Conservation (phyloP, 1,140 invertebrate genomes). For the Dolichoris vasculosae region DNA sequence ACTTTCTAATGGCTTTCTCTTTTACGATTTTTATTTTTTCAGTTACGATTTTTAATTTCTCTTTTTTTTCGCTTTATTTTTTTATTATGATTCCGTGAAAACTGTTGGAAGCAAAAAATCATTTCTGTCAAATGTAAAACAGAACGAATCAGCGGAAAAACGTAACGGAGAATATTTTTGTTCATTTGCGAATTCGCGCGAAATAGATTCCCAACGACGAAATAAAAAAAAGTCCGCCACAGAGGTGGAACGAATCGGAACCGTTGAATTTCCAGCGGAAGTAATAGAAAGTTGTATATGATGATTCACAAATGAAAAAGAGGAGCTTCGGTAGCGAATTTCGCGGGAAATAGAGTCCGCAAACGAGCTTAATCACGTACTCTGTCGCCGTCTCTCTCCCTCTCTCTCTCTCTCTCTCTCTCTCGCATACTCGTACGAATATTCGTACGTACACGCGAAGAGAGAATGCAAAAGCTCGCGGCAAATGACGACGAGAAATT, state of each 20-base stretch:
- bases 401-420: not conserved
- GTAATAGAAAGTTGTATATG: not conserved
- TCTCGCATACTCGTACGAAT: not conserved
- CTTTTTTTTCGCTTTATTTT: not conserved
- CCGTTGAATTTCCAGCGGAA: not conserved
- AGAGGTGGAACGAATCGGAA: not conserved
- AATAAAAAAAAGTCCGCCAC: not conserved
- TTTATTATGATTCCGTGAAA: not conserved
- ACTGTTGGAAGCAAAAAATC: not conserved
- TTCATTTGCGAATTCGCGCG: not conserved
- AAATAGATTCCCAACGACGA: not conserved
- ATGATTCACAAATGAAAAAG: slow-evolving; percentile 18
- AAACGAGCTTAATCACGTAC: slow-evolving; percentile 8
- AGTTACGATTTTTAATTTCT: not conserved
- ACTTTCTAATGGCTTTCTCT: not conserved
- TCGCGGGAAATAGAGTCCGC: slow-evolving; percentile 19
- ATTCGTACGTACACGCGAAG: not conserved
- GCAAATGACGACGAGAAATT: not conserved
- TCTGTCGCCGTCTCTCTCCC: not conserved
- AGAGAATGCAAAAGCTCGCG: not conserved
- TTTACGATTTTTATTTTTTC: not conserved
- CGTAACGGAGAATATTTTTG: not conserved
- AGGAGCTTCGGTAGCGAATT: not conserved
- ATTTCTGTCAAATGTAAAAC: not conserved
- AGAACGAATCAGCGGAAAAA: not conserved